A percentile compares a stretch with the other conserved stretches of the same genome.
phyloP scores from a whole-genome alignment of 2,113 vertebrate species.

The Nothoprocta perdicaria region DNA sequence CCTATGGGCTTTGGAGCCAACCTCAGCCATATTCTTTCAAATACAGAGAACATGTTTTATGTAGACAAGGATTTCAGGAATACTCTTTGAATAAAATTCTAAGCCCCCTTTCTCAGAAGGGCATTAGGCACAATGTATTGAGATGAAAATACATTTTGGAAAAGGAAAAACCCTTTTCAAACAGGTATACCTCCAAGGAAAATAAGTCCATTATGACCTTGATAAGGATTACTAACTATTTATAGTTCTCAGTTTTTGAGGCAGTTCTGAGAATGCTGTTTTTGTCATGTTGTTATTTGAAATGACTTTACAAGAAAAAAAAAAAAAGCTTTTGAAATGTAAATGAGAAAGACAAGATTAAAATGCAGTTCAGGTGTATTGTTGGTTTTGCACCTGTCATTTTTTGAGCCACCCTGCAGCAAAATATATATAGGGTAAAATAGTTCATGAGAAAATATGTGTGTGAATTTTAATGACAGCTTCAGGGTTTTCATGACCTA shows the following conservation, averaged over 20 bases:
- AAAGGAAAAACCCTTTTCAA: background rate
- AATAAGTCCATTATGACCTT: background rate
- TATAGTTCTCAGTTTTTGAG: background rate
- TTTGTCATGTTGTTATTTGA: background rate
- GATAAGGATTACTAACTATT: slow-evolving; percentile 15
- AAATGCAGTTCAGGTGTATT: slow-evolving; percentile 38
- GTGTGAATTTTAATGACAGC: slow-evolving; percentile 66
- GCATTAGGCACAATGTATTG: background rate
- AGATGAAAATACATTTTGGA: background rate
- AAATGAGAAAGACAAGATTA: background rate
- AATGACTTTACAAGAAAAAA: background rate
- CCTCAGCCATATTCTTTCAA: background rate
- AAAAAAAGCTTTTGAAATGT: background rate
- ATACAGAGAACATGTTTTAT: background rate
- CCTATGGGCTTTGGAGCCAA: background rate
- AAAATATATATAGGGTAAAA: slow-evolving; percentile 23
- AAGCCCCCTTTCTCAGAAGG: background rate
- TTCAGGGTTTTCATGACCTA: slow-evolving; percentile 54
- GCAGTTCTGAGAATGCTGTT: background rate
- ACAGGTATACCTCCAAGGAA: background rate
- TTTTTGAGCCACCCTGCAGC: slow-evolving; percentile 45
- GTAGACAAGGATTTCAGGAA: slow-evolving; percentile 21
- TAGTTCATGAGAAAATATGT: slow-evolving; percentile 11
- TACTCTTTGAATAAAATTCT: background rate
- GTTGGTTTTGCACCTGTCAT: slow-evolving; percentile 42